Percentiles rank a stretch among this genome's conserved stretches.
Conservation (phyloP, 2,797 vertebrate species). For the Hephaestus fuliginosus region DNA sequence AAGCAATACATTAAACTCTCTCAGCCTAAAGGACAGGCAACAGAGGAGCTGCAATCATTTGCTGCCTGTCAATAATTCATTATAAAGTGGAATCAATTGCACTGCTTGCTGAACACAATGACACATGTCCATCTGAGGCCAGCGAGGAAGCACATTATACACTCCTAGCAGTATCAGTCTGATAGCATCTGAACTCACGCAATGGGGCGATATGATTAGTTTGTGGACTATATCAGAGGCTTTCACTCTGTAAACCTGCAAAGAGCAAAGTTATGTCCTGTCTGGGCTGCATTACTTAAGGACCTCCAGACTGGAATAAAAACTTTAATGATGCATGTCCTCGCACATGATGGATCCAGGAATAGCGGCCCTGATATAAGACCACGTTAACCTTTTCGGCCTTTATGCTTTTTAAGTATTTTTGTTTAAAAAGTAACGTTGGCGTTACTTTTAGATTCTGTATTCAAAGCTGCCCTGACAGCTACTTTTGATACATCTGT, state of each 20-base stretch:
- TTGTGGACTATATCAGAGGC: constrained; percentile 53
- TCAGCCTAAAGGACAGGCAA: constrained; percentile 9
- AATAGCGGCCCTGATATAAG: constrained; percentile 41
- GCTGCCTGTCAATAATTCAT: constrained; percentile 46
- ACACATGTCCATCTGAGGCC: constrained; percentile 10
- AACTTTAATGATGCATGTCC: constrained; percentile 69
- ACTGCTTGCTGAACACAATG: constrained; percentile 37
- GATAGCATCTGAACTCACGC: constrained; percentile 43
- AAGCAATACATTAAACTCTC: constrained; percentile 27
- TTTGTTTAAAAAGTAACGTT: constrained; percentile 17
- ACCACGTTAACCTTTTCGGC: constrained; percentile 18
- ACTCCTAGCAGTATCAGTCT: constrained; percentile 20
- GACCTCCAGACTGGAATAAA: constrained; percentile 43
- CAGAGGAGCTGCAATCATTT: constrained; percentile 20
- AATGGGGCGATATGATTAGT: constrained; percentile 49
- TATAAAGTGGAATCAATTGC: constrained; percentile 23
- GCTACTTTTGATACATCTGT: constrained; percentile 35
- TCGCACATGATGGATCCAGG: constrained; percentile 37
- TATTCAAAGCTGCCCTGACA: background rate
- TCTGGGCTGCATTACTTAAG: constrained; percentile 50
- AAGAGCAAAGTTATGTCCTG: constrained; percentile 76
- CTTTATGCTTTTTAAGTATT: background rate
- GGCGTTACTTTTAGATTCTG: constrained; percentile 17
- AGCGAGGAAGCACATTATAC: constrained; percentile 23
- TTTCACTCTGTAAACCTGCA: constrained; percentile 51